Evolutionary conservation across 2,797 vertebrate species (phyloP).

Genomic region (Squalus acanthias): DNA sequence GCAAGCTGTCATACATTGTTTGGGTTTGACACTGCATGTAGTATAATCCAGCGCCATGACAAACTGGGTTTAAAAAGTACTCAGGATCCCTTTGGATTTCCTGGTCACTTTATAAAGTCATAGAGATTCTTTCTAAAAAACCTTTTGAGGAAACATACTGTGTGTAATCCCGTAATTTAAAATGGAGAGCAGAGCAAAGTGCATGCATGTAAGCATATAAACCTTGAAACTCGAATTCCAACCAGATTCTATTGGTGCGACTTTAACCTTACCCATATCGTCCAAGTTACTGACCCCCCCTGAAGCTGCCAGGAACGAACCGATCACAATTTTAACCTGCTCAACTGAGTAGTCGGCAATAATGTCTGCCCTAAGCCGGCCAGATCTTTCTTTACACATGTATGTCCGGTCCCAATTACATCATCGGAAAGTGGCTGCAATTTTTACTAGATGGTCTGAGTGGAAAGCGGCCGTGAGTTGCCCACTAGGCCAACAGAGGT

Average conservation of each 20-base stretch:
- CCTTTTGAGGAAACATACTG: neutral
- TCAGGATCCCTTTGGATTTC: neutral
- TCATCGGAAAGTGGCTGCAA: neutral
- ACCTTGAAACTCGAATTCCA: too few relatives aligned
- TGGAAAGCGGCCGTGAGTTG: neutral
- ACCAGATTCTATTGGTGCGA: too few relatives aligned
- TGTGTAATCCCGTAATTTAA: too few relatives aligned
- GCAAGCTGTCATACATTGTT: neutral
- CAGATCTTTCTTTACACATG: neutral
- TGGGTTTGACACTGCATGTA: neutral
- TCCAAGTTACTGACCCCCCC: too few relatives aligned
- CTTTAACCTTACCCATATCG: too few relatives aligned
- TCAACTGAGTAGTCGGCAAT: too few relatives aligned
- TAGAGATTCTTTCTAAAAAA: neutral
- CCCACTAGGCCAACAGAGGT: neutral
- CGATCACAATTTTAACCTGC: too few relatives aligned
- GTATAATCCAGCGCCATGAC: neutral
- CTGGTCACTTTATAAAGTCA: neutral
- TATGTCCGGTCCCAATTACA: neutral
- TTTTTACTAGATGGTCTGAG: too few relatives aligned
- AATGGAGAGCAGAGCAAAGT: too few relatives aligned
- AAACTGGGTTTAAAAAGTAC: neutral
- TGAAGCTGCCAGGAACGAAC: too few relatives aligned
- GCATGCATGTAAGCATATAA: too few relatives aligned
- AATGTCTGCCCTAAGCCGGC: too few relatives aligned